These are phyloP conservation scores for Drosophila pseudoobscura DNA, from an alignment of 1,140 invertebrate genomes.

Conservation along the genomic window DNA sequence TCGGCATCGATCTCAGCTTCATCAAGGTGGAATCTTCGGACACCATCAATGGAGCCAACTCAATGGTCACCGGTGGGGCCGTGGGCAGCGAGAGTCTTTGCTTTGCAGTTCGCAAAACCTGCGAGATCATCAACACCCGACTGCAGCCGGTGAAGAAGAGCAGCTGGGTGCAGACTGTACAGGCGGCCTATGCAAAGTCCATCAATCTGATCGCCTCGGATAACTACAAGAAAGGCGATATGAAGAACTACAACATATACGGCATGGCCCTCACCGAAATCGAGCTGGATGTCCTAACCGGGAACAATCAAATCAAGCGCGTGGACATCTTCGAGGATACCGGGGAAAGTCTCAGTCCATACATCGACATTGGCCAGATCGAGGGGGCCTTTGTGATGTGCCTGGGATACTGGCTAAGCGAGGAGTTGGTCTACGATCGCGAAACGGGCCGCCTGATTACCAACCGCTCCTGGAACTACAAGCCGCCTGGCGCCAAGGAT, in stretches of 20 bases:
- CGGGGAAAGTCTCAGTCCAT: slow-evolving; percentile 89
- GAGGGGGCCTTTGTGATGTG: slow-evolving; percentile 96
- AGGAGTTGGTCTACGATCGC: slow-evolving; percentile 87
- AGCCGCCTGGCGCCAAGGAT: slow-evolving; percentile 91
- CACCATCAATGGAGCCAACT: slow-evolving; percentile 87
- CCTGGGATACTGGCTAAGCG: slow-evolving; percentile 91
- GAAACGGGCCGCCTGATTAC: slow-evolving; percentile 86
- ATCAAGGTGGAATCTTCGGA: slow-evolving; percentile 88
- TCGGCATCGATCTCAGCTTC: slow-evolving; percentile 89
- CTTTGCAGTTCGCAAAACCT: slow-evolving; percentile 86
- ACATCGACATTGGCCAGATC: slow-evolving; percentile 92
- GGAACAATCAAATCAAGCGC: slow-evolving; percentile 86
- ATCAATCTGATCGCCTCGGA: slow-evolving; percentile 87
- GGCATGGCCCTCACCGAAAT: slow-evolving; percentile 87
- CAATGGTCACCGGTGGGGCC: slow-evolving; percentile 88
- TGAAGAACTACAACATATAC: slow-evolving; percentile 86
- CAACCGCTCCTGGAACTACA: slow-evolving; percentile 93
- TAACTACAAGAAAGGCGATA: slow-evolving; percentile 84
- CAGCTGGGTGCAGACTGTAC: slow-evolving; percentile 86
- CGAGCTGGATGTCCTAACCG: slow-evolving; percentile 91
- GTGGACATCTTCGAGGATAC: slow-evolving; percentile 91
- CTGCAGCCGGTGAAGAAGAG: slow-evolving; percentile 86
- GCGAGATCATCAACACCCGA: slow-evolving; percentile 86
- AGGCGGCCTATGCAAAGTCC: slow-evolving; percentile 84
- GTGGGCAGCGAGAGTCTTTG: slow-evolving; percentile 85